These are phyloP conservation scores for Anaspis maculata DNA, from an alignment of 2,888 invertebrate species.

Conservation along the genomic window DNA sequence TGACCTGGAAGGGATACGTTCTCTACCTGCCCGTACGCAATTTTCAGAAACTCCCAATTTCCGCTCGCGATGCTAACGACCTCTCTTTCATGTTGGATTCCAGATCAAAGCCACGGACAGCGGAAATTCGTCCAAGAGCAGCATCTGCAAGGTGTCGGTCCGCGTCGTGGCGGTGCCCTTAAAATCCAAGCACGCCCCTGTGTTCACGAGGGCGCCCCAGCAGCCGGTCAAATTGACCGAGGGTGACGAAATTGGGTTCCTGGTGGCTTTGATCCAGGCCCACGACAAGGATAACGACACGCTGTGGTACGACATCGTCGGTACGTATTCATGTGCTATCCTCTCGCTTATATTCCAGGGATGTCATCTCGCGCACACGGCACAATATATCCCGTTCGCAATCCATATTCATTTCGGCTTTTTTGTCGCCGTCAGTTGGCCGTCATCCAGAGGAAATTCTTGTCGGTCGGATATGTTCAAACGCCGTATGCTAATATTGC, in stretches of 20 bases:
- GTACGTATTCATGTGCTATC: constrained; percentile 45
- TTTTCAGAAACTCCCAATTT: too few relatives aligned
- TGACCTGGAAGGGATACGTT: too few relatives aligned
- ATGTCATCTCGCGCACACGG: too few relatives aligned
- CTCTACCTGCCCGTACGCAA: too few relatives aligned
- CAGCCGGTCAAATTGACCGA: constrained; percentile 71
- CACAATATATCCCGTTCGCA: too few relatives aligned
- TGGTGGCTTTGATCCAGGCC: constrained; percentile 80
- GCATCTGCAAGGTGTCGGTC: constrained; percentile 68
- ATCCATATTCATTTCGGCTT: too few relatives aligned
- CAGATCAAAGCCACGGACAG: constrained; percentile 77
- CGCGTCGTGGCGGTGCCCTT: constrained; percentile 53
- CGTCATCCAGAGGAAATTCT: too few relatives aligned
- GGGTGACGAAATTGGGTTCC: constrained; percentile 78
- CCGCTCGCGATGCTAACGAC: too few relatives aligned
- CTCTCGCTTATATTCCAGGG: neutral
- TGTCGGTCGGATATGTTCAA: too few relatives aligned
- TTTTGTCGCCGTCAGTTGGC: too few relatives aligned
- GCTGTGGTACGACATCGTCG: constrained; percentile 85
- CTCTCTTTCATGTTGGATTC: too few relatives aligned
- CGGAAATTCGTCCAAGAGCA: constrained; percentile 64
- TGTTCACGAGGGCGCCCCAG: constrained; percentile 54
- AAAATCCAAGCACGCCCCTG: constrained; percentile 53
- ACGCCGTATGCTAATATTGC: too few relatives aligned
- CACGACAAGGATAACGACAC: constrained; percentile 77